Evolutionary conservation across 2,888 invertebrate species (phyloP).

Genomic region (Bellardia bayeri): DNA sequence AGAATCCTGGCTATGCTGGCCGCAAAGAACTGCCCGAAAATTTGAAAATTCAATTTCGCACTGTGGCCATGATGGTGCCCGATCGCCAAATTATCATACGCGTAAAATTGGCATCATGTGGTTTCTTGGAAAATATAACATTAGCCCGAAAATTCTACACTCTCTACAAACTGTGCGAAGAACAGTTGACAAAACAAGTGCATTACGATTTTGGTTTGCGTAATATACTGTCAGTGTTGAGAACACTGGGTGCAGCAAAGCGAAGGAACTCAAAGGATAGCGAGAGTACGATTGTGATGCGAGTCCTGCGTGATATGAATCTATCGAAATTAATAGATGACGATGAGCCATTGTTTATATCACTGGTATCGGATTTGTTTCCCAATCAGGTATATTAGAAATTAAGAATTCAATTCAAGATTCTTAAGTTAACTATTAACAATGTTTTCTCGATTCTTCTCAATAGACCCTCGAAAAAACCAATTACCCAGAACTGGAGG

Average conservation of each 20-base stretch:
- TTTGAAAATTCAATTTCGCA: slow-evolving; percentile 98
- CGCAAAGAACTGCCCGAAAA: slow-evolving; percentile 98
- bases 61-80: slow-evolving; percentile 99
- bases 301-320: slow-evolving; percentile 98
- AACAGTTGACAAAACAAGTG: slow-evolving; percentile 98
- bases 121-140: slow-evolving; percentile 97
- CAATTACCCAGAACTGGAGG: slow-evolving; percentile 93
- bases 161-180: slow-evolving; percentile 97
- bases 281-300: slow-evolving; percentile 98
- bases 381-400: slow-evolving; percentile 89
- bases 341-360: slow-evolving; percentile 98
- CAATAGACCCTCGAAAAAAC: slow-evolving; percentile 92
- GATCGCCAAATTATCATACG: slow-evolving; percentile 98
- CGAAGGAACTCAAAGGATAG: slow-evolving; percentile 95
- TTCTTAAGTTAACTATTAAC: no score
- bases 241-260: slow-evolving; percentile 96
- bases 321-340: slow-evolving; percentile 98
- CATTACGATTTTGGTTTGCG: slow-evolving; percentile 98
- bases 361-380: slow-evolving; percentile 96
- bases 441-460: no score
- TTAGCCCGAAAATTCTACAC: slow-evolving; percentile 98
- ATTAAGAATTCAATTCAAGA: no score
- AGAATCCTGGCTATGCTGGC: slow-evolving; percentile 99
- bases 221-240: slow-evolving; percentile 96
- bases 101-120: slow-evolving; percentile 97